These are phyloP conservation scores for Calonectris borealis DNA, from an alignment of 2,113 vertebrate genomes.

Conservation along the genomic window DNA sequence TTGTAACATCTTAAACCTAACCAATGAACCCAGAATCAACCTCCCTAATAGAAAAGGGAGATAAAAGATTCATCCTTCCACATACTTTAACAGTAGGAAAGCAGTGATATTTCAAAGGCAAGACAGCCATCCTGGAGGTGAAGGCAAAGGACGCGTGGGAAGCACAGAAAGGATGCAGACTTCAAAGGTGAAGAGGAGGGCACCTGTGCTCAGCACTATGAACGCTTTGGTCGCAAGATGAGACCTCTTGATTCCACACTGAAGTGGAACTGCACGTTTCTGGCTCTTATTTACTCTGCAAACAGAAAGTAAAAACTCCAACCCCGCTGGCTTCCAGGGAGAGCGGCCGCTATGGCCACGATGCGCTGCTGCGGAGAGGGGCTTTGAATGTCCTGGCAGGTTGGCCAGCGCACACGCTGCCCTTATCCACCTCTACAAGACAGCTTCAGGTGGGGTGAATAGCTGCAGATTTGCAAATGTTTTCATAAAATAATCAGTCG, in stretches of 20 bases:
- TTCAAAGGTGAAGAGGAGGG: conserved; percentile 48
- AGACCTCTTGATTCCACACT: conserved; percentile 27
- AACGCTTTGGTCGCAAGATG: neutral
- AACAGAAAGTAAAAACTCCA: neutral
- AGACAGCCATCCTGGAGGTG: conserved; percentile 58
- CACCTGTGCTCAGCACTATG: conserved; percentile 18
- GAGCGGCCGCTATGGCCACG: accelerated
- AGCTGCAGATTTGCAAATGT: neutral
- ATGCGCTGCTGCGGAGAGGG: neutral
- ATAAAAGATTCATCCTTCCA: conserved; percentile 68
- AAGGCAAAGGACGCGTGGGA: conserved; percentile 49
- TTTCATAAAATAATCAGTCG: neutral
- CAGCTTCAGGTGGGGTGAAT: neutral
- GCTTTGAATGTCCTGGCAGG: neutral
- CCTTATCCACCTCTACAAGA: neutral
- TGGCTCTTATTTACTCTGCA: conserved; percentile 26
- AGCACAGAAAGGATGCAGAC: conserved; percentile 39
- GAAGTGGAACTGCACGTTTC: neutral
- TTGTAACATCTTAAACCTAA: conserved; percentile 56
- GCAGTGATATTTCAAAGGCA: conserved; percentile 63
- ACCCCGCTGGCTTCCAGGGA: neutral
- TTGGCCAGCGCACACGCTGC: neutral
- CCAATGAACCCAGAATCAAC: conserved; percentile 62
- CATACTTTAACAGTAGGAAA: conserved; percentile 59
- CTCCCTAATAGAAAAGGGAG: conserved; percentile 53